phyloP scores from a whole-genome alignment of 2,888 invertebrate species.

The Drosophila nigricruria region DNA sequence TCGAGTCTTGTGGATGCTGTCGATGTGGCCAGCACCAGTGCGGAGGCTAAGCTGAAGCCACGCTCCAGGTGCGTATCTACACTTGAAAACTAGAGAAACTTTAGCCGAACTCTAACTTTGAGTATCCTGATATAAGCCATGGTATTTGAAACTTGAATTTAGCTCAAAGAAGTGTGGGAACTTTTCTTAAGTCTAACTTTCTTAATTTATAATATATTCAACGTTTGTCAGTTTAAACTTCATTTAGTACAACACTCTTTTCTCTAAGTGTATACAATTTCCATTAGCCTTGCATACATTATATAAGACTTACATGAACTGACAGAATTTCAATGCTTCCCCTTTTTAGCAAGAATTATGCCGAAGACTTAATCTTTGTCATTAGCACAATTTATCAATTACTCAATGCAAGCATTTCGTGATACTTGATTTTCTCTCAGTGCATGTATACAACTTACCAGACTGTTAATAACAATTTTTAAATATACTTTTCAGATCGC shows the following conservation, averaged over 20 bases:
- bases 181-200: too few species aligned
- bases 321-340: neutral
- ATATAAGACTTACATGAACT: too few species aligned
- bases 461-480: neutral
- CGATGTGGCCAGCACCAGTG: slow-evolving; percentile 80
- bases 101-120: too few species aligned
- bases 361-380: neutral
- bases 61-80: slow-evolving; percentile 86
- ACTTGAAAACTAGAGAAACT: neutral
- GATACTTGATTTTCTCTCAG: neutral
- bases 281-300: neutral
- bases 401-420: too few species aligned
- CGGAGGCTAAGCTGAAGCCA: slow-evolving; percentile 87
- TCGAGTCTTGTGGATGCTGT: slow-evolving; percentile 80
- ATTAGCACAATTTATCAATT: too few species aligned
- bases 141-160: neutral
- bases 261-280: neutral
- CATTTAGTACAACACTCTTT: neutral
- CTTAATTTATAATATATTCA: too few species aligned
- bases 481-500: slow-evolving; percentile 86
- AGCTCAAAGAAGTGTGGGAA: too few species aligned
- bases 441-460: neutral
- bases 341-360: neutral
- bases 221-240: too few species aligned
- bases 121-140: too few species aligned